These are phyloP conservation scores for Ridgeia piscesae DNA, from an alignment of 1,140 invertebrate species.

Conservation along the genomic window DNA sequence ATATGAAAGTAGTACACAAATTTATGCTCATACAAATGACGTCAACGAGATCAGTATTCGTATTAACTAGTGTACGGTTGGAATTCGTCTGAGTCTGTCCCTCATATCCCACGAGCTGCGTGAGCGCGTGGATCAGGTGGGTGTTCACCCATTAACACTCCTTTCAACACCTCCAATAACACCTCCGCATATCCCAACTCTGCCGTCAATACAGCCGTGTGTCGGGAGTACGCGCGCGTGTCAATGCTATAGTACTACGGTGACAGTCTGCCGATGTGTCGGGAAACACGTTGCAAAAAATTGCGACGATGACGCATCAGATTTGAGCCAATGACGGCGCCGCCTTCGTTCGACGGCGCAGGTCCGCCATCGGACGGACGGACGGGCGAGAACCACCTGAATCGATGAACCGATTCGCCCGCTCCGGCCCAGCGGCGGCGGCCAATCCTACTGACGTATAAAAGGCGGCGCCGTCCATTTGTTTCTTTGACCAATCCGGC, in stretches of 20 bases:
- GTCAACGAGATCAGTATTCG: no score
- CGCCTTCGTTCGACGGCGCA: neutral
- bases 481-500: neutral
- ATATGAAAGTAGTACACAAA: no score
- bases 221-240: neutral
- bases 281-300: neutral
- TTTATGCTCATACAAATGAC: no score
- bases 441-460: neutral
- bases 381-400: neutral
- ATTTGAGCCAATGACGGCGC: neutral
- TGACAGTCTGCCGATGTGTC: neutral
- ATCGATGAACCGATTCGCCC: neutral
- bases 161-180: neutral
- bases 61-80: no score
- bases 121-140: neutral
- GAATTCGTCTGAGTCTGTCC: no score
- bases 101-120: neutral
- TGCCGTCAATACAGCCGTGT: neutral
- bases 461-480: neutral
- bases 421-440: neutral
- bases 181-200: neutral
- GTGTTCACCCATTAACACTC: neutral
- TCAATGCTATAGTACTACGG: neutral
- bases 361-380: neutral
- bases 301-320: neutral